Base-by-base conservation (phyloP, 2,797 vertebrate species). In the Chelonia mydas region DNA sequence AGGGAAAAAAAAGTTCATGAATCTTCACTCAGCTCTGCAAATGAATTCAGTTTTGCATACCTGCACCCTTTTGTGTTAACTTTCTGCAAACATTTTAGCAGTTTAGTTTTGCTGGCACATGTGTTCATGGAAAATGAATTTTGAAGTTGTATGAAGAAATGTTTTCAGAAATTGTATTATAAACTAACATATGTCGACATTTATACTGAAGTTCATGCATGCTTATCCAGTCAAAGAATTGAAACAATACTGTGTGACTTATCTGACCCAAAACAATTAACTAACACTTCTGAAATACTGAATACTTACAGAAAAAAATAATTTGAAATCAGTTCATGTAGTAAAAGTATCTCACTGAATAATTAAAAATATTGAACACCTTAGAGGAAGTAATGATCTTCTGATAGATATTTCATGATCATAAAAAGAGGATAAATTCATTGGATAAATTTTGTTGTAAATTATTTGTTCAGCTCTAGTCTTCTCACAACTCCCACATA, bases 321-420 rank as follows among this genome's bases (percentile, higher is more conserved):
- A 3, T 87, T 33, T 83, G 27, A 79, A 85, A 92, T 91, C 78
- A 83, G 54, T 79, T 37, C 72, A 87, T 19, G 3, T 86, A 84
- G 49, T 86, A 61, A 90, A 94, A 41, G 90, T 92, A 72, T 5
- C 5, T 81, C 59, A 91, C 37, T 53, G 88, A 88, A 23, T 81
- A 91, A 95, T 92, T 92, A 86, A 55, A 94, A 96, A 55, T 84
- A 9, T 61, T 90, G 92, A 54, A 77, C 94, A 95, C 90, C 92
- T 80, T 84, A 28, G 55, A 91, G 90, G 84, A 92, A 83, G 81
- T 1, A 0, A 84, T 90, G 33, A 76, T 84, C 80, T 91, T 94
- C 45, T 86, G 21, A 90, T 94, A 68, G 51, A 55, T 88, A 47
- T 82, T 88, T 74, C 49, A 82, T 76, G 28, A 76, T 37, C 25